Conservation (phyloP, 30 jellyfish, hydroid and myxozoan species). For the Kudoa iwatai region DNA sequence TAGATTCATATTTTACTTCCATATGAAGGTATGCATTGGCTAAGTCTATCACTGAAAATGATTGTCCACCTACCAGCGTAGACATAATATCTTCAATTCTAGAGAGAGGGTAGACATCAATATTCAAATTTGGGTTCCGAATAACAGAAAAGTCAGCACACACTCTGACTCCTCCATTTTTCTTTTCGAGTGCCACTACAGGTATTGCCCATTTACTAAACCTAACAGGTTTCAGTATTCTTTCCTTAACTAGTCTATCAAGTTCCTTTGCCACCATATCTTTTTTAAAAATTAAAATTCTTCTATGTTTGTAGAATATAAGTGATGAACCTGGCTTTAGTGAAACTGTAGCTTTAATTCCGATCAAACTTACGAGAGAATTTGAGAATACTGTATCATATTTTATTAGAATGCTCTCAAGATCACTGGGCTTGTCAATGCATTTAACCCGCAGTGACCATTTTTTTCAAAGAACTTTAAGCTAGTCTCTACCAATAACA, state of each 20-base stretch:
- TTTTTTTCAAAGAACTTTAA: neutral
- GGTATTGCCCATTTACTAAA: neutral
- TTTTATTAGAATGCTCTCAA: too few relatives aligned
- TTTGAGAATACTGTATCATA: neutral
- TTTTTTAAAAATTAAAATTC: too few relatives aligned
- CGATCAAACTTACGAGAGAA: neutral
- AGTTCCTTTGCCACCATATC: neutral
- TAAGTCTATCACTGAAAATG: constrained; percentile 2
- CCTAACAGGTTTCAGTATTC: neutral
- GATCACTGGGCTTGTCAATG: neutral
- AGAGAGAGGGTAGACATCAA: neutral
- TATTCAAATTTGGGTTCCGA: too few relatives aligned
- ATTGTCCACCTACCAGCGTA: neutral
- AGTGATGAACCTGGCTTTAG: neutral
- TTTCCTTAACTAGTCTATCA: neutral
- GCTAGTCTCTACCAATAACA: constrained; percentile 1
- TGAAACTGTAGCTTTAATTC: neutral
- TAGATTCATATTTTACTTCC: constrained; percentile 3
- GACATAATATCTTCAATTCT: neutral
- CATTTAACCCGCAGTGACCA: neutral
- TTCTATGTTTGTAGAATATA: neutral
- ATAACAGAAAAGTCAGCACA: constrained; percentile 1
- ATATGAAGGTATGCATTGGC: constrained; percentile 6
- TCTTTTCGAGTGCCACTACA: neutral
- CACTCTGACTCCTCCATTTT: neutral